phyloP scores from a whole-genome alignment of 2,888 invertebrate genomes.

The Cyaniris semiargus region DNA sequence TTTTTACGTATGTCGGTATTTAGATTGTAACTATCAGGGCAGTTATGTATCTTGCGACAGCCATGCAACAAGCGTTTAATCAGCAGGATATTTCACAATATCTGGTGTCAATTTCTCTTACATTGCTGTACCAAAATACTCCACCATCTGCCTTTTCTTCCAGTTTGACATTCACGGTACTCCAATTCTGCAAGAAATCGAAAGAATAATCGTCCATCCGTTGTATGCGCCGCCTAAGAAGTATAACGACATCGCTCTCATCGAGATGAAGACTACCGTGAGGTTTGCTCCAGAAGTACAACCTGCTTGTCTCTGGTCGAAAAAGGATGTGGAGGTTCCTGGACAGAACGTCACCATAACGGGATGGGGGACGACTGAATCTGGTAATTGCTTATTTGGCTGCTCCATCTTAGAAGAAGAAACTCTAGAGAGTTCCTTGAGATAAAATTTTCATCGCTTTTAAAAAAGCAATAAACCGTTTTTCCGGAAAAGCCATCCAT shows the following conservation, averaged over 20 bases:
- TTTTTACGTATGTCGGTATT: too few relatives aligned
- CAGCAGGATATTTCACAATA: too few relatives aligned
- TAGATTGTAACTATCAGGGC: too few relatives aligned
- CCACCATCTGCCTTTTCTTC: constrained; percentile 13
- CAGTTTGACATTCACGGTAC: constrained; percentile 37
- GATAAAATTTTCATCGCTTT: too few relatives aligned
- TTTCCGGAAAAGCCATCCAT: too few relatives aligned
- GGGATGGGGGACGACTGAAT: constrained; percentile 46
- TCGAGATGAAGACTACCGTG: constrained; percentile 42
- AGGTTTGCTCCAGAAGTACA: constrained; percentile 40
- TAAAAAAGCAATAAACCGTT: too few relatives aligned
- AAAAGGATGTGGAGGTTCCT: constrained; percentile 35
- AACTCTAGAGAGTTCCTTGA: too few relatives aligned
- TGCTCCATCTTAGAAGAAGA: too few relatives aligned
- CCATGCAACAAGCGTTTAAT: too few relatives aligned
- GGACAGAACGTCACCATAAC: constrained; percentile 41
- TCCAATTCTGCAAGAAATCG: constrained; percentile 41
- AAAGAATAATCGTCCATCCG: constrained; percentile 45
- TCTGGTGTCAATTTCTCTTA: too few relatives aligned
- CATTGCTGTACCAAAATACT: too few relatives aligned
- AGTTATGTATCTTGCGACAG: too few relatives aligned
- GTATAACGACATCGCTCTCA: constrained; percentile 48
- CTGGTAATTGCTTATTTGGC: constrained; percentile 27
- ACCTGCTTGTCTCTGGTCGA: constrained; percentile 47
- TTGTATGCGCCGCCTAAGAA: constrained; percentile 44